Evolutionary conservation across 1,140 invertebrate genomes (phyloP), one percentile per base, ranked within the genome.

Genomic region (Adelges cooleyi): DNA sequence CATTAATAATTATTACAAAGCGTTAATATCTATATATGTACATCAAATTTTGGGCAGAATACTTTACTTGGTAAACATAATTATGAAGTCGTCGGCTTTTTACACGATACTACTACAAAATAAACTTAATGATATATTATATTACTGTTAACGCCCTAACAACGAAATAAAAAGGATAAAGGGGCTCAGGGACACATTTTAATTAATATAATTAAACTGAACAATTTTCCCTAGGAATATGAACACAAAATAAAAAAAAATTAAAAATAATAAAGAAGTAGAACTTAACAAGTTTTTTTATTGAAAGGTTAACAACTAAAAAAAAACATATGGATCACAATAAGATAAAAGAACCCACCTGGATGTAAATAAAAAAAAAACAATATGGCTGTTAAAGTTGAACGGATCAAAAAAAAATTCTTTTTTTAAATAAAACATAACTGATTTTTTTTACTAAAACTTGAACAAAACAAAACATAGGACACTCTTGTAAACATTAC

Each of bases 61-160:
- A 62, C 56, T 62, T 62, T 25, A 56, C 38, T 62, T n/a, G 56
- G 56, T 62, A 62, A 62, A 29, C 42, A 48, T 33, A 17, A 46
- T 33, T 11, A 9, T n/a, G 22, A 44, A 46, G 15, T 48, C 15
- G 11, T 59, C 42, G 27, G 9, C n/a, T 59, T 56, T 59, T 15
- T 20, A 44, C 17, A 48, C 17, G 18, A 23, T 22, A 59, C 29
- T 33, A 33, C 29, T 33, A 33, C 5, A 6, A 33, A 33, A n/a
- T n/a, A n/a, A n/a, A n/a, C n/a, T n/a, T n/a, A n/a, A n/a, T n/a
- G n/a, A n/a, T n/a, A n/a, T n/a, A n/a, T n/a, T n/a, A n/a, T n/a
- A n/a, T n/a, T n/a, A n/a, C n/a, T n/a, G n/a, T n/a, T n/a, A n/a
- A n/a, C n/a, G n/a, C n/a, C n/a, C n/a, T n/a, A n/a, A n/a, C n/a